Conservation (phyloP, 2,888 invertebrate genomes). For the Crocallis elinguaria region DNA sequence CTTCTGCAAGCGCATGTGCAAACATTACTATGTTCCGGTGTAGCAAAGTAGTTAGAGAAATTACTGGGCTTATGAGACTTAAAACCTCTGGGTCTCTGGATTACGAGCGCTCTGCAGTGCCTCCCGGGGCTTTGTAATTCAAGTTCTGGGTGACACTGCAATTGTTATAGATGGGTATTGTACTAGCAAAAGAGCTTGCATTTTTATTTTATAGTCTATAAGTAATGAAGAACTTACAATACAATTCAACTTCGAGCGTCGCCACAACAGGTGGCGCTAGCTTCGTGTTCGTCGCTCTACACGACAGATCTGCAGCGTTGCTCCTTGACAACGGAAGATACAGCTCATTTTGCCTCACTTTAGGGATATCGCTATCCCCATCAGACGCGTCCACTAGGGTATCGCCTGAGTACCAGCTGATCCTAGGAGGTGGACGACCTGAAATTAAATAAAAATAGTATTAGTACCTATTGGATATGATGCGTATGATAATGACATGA, state of each 20-base stretch:
- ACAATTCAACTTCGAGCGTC: constrained; percentile 88
- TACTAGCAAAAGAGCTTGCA: background rate
- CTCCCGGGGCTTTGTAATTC: too few relatives aligned
- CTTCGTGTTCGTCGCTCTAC: constrained; percentile 90
- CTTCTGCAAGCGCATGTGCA: too few relatives aligned
- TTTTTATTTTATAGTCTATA: background rate
- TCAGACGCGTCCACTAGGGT: constrained; percentile 89
- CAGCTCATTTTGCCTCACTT: constrained; percentile 88
- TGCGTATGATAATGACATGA: too few relatives aligned
- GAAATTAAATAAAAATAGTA: constrained; percentile 29
- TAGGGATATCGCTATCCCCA: constrained; percentile 85
- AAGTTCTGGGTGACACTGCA: too few relatives aligned
- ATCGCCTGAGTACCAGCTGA: constrained; percentile 92
- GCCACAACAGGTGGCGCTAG: constrained; percentile 88
- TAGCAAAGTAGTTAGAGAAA: too few relatives aligned
- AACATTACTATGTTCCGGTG: too few relatives aligned
- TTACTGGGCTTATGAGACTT: too few relatives aligned
- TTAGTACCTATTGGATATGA: too few relatives aligned
- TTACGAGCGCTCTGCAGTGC: too few relatives aligned
- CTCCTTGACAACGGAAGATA: constrained; percentile 88
- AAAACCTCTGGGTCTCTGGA: too few relatives aligned
- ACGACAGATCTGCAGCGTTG: constrained; percentile 88
- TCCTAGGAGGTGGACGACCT: constrained; percentile 90
- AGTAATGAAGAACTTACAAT: constrained; percentile 84
- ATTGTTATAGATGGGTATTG: too few relatives aligned